Base-by-base conservation (phyloP, 2,113 vertebrate genomes). In the Maccullochella peelii region DNA sequence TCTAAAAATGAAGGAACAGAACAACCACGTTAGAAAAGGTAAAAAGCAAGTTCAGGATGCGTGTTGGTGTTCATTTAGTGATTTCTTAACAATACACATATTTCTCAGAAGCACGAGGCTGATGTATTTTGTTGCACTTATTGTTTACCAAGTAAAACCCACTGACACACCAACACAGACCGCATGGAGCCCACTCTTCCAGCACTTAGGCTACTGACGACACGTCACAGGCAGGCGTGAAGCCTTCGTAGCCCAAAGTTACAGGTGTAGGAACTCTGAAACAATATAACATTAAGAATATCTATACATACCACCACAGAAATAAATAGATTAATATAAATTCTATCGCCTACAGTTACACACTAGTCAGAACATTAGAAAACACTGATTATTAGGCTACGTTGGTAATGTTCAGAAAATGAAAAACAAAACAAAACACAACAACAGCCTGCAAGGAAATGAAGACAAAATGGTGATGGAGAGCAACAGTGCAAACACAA, bases 311-410 rank as follows among this genome's bases (percentile, higher is more conserved):
- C 62, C 90, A 95, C 89, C 91, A 92, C 84, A 67, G 75, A 93
- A 93, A 93, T 91, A 93, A 94, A 92, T 86, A 82, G 75, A 92
- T 82, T 86, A 62, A 91, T 91, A 94, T 83, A 90, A 93, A 94
- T 25, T 88, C 86, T 91, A 92, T 86, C 70, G 52, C 59, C 86
- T 93, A 95, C 92, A 80, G 55, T 73, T 86, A 81, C 69, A 91
- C 89, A 93, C 88, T 81, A 86, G 76, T 89, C 77, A 85, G 79
- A 93, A 93, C 92, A 89, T 91, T 91, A 92, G 87, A 92, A 94
- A 91, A 91, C 91, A 94, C 87, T 30, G 71, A 84, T 84, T 91
- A 89, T 90, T 91, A 93, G 93, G 93, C 91, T 92, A 94, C 86
- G 87, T 86, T 92, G 90, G 91, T 90, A 82, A 91, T 89, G 91